phyloP scores from a whole-genome alignment of 2,113 vertebrate species.

The Fulmarus glacialis region DNA sequence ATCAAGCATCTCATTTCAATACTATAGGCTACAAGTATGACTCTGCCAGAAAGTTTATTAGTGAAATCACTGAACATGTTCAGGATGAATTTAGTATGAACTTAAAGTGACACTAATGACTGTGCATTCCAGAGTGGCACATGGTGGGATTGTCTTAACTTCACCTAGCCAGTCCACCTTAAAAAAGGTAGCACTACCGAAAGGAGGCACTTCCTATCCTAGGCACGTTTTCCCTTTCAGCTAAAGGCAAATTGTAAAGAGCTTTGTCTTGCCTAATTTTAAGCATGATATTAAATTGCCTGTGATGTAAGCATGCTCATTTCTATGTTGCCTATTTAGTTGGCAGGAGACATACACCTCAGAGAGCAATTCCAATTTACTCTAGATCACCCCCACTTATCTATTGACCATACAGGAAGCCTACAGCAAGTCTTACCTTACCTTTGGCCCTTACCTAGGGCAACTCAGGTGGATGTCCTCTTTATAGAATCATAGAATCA shows the following conservation, averaged over 20 bases:
- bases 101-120: not conserved
- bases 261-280: not conserved
- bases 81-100: not conserved
- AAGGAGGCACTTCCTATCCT: not conserved
- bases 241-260: not conserved
- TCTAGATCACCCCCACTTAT: accelerated
- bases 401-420: not conserved
- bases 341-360: not conserved
- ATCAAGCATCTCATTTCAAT: not conserved
- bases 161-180: not conserved
- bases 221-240: not conserved
- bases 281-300: not conserved
- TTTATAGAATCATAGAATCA: too few relatives aligned
- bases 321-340: not conserved
- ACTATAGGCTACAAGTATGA: not conserved
- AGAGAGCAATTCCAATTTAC: not conserved
- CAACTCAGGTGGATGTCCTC: not conserved
- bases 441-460: not conserved
- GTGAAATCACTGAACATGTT: not conserved
- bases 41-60: not conserved
- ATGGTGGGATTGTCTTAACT: not conserved
- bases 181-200: not conserved
- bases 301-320: not conserved
- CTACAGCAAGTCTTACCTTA: not conserved
- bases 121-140: not conserved